phyloP scores from a whole-genome alignment of 2,113 vertebrate species.

The Ornithorhynchus anatinus region DNA sequence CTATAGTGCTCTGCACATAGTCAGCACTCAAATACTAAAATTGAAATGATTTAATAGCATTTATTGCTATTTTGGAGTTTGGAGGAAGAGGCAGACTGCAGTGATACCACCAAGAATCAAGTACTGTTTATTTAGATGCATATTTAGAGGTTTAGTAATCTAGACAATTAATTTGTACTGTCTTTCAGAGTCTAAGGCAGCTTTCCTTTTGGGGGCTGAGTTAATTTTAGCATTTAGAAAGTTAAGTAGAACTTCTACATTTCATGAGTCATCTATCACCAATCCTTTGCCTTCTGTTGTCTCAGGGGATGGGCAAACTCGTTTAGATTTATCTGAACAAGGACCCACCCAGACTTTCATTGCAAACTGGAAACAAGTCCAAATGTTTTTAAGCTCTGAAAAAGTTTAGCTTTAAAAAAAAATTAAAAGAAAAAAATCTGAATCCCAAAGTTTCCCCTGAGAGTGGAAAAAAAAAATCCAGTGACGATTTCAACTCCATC shows the following conservation, averaged over 20 bases:
- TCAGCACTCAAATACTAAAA: no score
- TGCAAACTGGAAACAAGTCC: slow-evolving; percentile 2
- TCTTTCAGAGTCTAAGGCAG: not conserved
- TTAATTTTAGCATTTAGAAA: slow-evolving; percentile 32
- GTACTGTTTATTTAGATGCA: no score
- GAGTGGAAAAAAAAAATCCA: no score
- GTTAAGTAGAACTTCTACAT: not conserved
- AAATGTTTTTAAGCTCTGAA: not conserved
- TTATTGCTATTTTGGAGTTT: no score
- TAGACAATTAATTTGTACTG: no score
- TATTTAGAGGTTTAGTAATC: no score
- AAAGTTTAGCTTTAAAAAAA: not conserved
- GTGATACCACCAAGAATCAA: no score
- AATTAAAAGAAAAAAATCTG: not conserved
- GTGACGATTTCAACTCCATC: no score
- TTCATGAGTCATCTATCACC: slow-evolving; percentile 33
- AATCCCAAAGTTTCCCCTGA: not conserved
- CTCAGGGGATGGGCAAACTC: slow-evolving; percentile 23
- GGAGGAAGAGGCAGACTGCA: no score
- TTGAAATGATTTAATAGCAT: no score
- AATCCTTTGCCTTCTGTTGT: slow-evolving; percentile 14
- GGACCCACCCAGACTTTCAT: slow-evolving; percentile 20
- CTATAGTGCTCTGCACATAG: no score
- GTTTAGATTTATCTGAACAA: slow-evolving; percentile 34
- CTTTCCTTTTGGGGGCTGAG: not conserved